phyloP scores from a whole-genome alignment of 2,113 vertebrate genomes.

The Tursiops truncatus region DNA sequence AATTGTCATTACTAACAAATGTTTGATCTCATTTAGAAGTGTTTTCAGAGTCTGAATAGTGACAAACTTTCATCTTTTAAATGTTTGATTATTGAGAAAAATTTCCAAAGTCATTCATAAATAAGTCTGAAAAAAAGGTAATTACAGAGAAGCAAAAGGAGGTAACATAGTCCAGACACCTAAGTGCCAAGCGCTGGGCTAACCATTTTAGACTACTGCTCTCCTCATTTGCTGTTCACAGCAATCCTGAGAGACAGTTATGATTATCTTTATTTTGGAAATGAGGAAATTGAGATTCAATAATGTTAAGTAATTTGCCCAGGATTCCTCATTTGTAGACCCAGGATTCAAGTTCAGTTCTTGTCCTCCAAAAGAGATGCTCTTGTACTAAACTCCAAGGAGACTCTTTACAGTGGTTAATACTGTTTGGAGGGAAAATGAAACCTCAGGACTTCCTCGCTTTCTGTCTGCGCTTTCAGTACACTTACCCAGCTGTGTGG shows the following conservation, averaged over 20 bases:
- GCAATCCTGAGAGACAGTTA: not conserved
- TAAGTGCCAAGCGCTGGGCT: not conserved
- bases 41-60: not conserved
- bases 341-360: not conserved
- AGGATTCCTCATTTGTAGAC: not conserved
- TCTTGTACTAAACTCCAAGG: not conserved
- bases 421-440: not conserved
- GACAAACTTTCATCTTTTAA: not conserved
- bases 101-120: not conserved
- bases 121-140: not conserved
- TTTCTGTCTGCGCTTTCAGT: constrained; percentile 86
- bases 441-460: constrained; percentile 87
- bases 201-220: not conserved
- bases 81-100: not conserved
- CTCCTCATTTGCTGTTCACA: not conserved
- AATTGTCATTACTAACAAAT: not conserved
- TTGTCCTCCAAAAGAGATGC: not conserved
- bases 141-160: not conserved
- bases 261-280: not conserved
- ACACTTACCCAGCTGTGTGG: constrained; percentile 87
- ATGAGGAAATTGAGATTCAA: not conserved
- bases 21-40: not conserved
- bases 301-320: not conserved
- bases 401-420: not conserved
- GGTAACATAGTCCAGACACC: not conserved